Percentiles rank a stretch among this genome's conserved stretches.
phyloP scores from a whole-genome alignment of 2,797 vertebrate genomes.

The Gallirallus australis region DNA sequence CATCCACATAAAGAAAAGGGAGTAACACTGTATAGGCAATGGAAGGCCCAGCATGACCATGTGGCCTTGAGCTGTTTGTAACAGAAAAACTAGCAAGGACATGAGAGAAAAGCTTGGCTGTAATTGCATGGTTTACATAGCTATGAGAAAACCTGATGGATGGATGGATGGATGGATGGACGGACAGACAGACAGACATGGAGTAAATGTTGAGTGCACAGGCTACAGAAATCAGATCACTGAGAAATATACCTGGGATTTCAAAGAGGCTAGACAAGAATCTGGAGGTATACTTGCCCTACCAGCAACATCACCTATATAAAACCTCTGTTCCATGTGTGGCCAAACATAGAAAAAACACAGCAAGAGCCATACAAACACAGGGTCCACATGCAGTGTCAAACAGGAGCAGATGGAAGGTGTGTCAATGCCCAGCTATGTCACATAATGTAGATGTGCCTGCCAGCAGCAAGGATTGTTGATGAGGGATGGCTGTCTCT shows the following conservation, averaged over 20 bases:
- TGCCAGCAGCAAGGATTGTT: not conserved
- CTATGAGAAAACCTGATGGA: not conserved
- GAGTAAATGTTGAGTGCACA: not conserved
- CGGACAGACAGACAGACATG: no score
- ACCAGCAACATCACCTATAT: not conserved
- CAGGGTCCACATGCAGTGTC: not conserved
- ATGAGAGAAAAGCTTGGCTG: not conserved
- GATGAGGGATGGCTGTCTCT: not conserved
- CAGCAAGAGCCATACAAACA: not conserved
- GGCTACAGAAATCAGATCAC: not conserved
- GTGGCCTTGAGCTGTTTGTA: not conserved
- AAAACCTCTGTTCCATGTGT: not conserved
- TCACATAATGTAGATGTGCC: not conserved
- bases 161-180: no score
- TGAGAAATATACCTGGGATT: not conserved
- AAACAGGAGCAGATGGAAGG: not conserved
- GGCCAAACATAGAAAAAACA: not conserved
- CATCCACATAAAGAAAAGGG: not conserved
- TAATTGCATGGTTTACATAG: not conserved
- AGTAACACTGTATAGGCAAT: not conserved
- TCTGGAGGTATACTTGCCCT: not conserved
- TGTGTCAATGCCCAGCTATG: not conserved
- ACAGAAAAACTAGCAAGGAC: not conserved
- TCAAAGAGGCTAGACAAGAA: not conserved
- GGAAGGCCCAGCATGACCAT: not conserved